Percentiles rank a stretch among this genome's conserved stretches.
Evolutionary conservation across 2,797 vertebrate genomes (phyloP).

Genomic region (Bradypus variegatus): DNA sequence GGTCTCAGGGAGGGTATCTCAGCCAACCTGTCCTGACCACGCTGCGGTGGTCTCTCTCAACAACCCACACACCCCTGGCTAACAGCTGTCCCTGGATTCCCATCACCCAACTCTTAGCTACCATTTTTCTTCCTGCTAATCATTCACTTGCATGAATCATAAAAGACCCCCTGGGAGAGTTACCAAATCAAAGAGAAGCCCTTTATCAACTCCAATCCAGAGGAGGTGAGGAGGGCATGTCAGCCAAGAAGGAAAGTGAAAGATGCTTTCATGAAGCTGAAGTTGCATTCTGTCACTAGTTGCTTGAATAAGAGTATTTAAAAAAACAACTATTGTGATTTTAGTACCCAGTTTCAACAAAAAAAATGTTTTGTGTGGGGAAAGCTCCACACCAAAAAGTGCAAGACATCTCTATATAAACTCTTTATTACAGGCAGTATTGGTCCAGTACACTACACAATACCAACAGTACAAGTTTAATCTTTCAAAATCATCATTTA

Average conservation of each 20-base stretch:
- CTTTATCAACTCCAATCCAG: background rate
- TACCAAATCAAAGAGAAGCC: background rate
- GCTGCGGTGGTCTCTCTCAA: background rate
- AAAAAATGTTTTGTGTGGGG: background rate
- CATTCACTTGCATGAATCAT: background rate
- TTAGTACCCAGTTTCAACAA: background rate
- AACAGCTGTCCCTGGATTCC: background rate
- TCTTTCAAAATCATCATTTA: slow-evolving; percentile 80
- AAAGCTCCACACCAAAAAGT: slow-evolving; percentile 53
- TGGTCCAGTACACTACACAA: slow-evolving; percentile 83
- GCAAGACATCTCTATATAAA: slow-evolving; percentile 72
- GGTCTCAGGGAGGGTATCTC: background rate
- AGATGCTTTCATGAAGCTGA: background rate
- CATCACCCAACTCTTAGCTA: background rate
- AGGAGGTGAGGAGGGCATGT: background rate
- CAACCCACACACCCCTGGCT: background rate
- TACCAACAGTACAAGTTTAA: slow-evolving; percentile 82
- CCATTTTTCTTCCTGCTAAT: background rate
- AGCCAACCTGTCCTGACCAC: background rate
- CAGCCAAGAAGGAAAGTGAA: background rate
- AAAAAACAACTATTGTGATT: background rate
- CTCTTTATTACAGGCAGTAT: slow-evolving; percentile 85
- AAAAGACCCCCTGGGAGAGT: background rate
- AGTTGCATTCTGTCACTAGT: background rate
- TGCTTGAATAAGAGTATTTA: background rate